Base-by-base conservation (phyloP, 2,888 invertebrate species). In the Drosophila ezoana region DNA sequence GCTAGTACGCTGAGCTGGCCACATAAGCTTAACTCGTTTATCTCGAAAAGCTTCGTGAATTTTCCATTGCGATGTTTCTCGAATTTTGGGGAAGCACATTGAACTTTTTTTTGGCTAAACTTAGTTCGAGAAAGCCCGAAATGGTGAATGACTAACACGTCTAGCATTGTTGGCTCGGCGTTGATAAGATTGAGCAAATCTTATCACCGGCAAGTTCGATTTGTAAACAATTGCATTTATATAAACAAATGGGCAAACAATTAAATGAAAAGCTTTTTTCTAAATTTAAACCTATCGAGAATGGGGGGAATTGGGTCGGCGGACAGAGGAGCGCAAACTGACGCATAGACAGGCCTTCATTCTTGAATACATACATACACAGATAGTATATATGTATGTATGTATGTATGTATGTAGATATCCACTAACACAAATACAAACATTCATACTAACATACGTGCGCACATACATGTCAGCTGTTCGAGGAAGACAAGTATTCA, bases 121-220 rank as follows among this genome's bases (percentile, higher is more conserved):
- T 9, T 11, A 28, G 33, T 47, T 35, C 35, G 35, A 62, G 59
- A 59, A 60, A 56, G 40, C 48, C 58, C 58, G 32, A 23, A n/a
- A 11, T 44, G 38, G 33, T 48, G 62, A 32, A 40, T 75, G 68
- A 75, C 48, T 73, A 75, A 77, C 32, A 48, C 28, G 20, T 32
- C 37, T 14, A 35, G 18, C 32, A 33, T 38, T 33, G 11, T 40
- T 32, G 10, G 18, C 14, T 9, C 40, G 9, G 6, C 23, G 18
- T 44, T 66, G 77, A 78, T 78, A 77, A 59, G 43, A 52, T 16
- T 38, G 20, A 37, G 23, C 41, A 51, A 49, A 49, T 49, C 68
- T 78, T 78, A 76, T 76, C 76, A 69, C 76, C 76, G 78, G 75
- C 75, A 73, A 52, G 32, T 40, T 40, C 37, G 23, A 23, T 53